phyloP scores from a whole-genome alignment of 2,888 invertebrate genomes.

The Brachycybe producta region DNA sequence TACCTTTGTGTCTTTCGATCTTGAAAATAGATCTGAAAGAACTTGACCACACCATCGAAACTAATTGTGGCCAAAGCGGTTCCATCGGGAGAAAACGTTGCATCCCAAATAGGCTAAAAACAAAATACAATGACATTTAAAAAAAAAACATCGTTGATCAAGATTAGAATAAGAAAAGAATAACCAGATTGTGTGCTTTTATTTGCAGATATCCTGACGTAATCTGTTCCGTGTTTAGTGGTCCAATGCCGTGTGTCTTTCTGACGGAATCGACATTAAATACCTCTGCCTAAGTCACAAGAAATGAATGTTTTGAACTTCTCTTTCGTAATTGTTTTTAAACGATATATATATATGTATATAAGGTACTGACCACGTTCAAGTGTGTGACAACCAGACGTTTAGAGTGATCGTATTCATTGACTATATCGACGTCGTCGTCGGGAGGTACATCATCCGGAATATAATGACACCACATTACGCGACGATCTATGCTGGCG shows the following conservation, averaged over 20 bases:
- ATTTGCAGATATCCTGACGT: slow-evolving; percentile 21
- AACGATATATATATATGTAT: not conserved
- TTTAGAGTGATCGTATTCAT: slow-evolving; percentile 44
- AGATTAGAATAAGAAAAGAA: not conserved
- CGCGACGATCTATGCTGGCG: slow-evolving; percentile 47
- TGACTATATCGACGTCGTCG: slow-evolving; percentile 28
- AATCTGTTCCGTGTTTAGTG: slow-evolving; percentile 18
- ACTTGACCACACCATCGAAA: slow-evolving; percentile 76
- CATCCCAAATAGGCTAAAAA: slow-evolving; percentile 56
- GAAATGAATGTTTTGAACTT: slow-evolving; percentile 2
- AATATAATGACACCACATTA: slow-evolving; percentile 90
- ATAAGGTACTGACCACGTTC: slow-evolving; percentile 43
- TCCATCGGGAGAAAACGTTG: slow-evolving; percentile 85
- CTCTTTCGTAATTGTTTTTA: not conserved
- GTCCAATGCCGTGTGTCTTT: slow-evolving; percentile 33
- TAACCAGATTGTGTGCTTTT: slow-evolving; percentile 21
- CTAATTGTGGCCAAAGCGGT: slow-evolving; percentile 84
- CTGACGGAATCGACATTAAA: slow-evolving; percentile 42
- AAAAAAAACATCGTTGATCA: not conserved
- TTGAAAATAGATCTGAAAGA: too few species aligned
- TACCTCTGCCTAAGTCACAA: slow-evolving; percentile 41
- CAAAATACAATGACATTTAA: slow-evolving; percentile 6
- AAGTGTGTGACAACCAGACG: slow-evolving; percentile 69
- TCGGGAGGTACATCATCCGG: slow-evolving; percentile 42
- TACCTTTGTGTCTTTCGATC: too few species aligned